Evolutionary conservation across 2,113 vertebrate species (phyloP).

Genomic region (Burhinus bistriatus): DNA sequence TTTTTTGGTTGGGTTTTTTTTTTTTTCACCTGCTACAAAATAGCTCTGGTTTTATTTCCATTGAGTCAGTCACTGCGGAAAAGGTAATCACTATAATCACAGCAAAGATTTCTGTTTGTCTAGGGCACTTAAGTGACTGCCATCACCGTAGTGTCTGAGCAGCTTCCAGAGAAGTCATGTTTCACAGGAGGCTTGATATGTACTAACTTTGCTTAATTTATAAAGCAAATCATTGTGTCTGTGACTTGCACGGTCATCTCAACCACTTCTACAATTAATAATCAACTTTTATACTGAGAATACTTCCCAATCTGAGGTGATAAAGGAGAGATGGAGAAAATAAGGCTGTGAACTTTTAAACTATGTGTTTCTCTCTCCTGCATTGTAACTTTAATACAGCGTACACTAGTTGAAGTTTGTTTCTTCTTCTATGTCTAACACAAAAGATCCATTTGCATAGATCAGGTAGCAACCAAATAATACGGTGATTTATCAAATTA

Average conservation of each 20-base stretch:
- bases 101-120: conserved; percentile 42
- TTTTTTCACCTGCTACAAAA: neutral
- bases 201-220: neutral
- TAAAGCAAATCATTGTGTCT: neutral
- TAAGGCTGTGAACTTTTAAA: neutral
- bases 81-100: conserved; percentile 38
- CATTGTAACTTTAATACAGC: neutral
- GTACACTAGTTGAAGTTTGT: neutral
- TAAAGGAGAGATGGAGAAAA: neutral
- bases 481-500: neutral
- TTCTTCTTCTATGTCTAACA: neutral
- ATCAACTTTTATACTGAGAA: neutral
- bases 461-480: neutral
- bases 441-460: neutral
- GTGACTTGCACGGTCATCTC: neutral
- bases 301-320: neutral
- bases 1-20: neutral
- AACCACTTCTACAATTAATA: neutral
- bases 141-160: conserved; percentile 22
- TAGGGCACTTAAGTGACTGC: conserved; percentile 21
- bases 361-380: neutral
- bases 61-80: conserved; percentile 12
- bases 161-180: neutral
- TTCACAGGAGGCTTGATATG: neutral
- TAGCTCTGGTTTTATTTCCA: conserved; percentile 25